Percentiles rank a stretch among this genome's conserved stretches.
Evolutionary conservation across 1,140 invertebrate genomes (phyloP).

Genomic region (Tetramorium parvispinum): DNA sequence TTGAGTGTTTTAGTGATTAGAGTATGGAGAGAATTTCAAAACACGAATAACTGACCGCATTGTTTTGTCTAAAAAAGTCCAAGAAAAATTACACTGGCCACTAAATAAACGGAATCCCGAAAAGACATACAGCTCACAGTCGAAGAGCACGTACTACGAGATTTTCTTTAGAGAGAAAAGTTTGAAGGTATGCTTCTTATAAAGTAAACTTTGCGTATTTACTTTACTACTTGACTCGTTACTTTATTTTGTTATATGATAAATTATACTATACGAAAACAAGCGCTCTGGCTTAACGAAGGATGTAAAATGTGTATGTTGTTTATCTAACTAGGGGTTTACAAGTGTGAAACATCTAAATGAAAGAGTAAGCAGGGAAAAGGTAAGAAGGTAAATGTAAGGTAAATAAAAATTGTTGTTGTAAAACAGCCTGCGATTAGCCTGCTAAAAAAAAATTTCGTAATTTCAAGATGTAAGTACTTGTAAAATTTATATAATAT

Average conservation of each 20-base stretch:
- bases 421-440: not conserved
- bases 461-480: not conserved
- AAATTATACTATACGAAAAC: not conserved
- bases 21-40: not conserved
- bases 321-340: not conserved
- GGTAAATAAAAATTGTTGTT: not conserved
- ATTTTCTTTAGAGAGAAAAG: not conserved
- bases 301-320: not conserved
- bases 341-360: not conserved
- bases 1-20: not conserved
- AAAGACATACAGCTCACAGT: not conserved
- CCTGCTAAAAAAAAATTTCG: conserved; percentile 3
- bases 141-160: not conserved
- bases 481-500: not conserved
- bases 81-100: not conserved
- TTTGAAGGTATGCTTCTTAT: not conserved
- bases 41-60: not conserved
- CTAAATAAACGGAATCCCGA: not conserved
- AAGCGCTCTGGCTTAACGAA: not conserved
- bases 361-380: not conserved
- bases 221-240: not conserved
- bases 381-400: not conserved
- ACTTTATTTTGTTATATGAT: not conserved
- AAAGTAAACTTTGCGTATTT: not conserved
- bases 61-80: not conserved